A percentile compares a stretch with the other conserved stretches of the same genome.
Conservation (phyloP, 2,797 vertebrate genomes). For the Gallinago solitaria region DNA sequence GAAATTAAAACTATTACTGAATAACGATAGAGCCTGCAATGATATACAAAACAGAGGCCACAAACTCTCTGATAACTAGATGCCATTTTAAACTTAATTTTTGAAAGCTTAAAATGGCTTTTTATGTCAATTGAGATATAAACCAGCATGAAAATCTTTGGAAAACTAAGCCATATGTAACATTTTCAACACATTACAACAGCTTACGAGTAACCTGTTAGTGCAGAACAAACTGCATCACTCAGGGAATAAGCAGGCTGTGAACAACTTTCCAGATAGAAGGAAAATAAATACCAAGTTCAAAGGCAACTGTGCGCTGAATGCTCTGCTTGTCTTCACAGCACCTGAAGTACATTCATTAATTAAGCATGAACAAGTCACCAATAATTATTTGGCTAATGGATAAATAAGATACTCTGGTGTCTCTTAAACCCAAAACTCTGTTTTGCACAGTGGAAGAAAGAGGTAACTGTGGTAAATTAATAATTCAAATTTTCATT, state of each 20-base stretch:
- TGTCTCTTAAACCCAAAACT: not conserved
- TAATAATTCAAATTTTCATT: conserved; percentile 14
- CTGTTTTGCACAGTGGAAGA: conserved; percentile 70
- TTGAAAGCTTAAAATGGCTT: not conserved
- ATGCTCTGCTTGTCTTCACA: not conserved
- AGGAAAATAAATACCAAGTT: not conserved
- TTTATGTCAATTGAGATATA: not conserved
- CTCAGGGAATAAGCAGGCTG: not conserved
- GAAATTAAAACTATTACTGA: not conserved
- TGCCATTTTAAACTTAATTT: not conserved
- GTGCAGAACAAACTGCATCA: not conserved
- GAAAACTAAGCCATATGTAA: not conserved
- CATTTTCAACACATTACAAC: not conserved
- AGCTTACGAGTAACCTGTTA: not conserved
- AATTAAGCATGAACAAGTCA: not conserved
- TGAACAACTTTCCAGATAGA: not conserved
- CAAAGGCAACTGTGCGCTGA: not conserved
- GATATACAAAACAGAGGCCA: not conserved
- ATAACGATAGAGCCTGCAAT: not conserved
- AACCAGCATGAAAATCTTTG: not conserved
- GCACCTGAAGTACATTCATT: not conserved
- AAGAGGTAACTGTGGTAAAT: conserved; percentile 28
- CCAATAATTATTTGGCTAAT: not conserved
- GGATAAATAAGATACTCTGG: not conserved
- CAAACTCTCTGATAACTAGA: not conserved